phyloP scores from a whole-genome alignment of 35 echinoderm and acorn worm genomes.

The Strongylocentrotus purpuratus region DNA sequence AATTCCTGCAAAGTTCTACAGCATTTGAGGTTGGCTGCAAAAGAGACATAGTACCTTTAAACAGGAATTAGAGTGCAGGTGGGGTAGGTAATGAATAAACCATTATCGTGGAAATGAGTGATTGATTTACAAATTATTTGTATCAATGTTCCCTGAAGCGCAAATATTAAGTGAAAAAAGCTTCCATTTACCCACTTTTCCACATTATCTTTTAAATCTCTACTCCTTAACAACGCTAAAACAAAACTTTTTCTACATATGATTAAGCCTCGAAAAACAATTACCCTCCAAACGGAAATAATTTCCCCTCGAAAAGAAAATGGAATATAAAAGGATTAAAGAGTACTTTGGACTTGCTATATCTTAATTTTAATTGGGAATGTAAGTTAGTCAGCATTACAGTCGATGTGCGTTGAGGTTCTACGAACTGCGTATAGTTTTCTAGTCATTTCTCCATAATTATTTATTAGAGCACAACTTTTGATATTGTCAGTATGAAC shows the following conservation, averaged over 20 bases:
- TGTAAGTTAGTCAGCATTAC: not conserved
- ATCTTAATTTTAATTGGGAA: not conserved
- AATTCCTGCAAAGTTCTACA: too few species aligned
- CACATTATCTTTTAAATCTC: not conserved
- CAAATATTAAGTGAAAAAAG: not conserved
- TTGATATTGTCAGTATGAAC: not conserved
- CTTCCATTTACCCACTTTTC: not conserved
- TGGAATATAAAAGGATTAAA: not conserved
- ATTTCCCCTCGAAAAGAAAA: not conserved
- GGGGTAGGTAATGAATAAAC: not conserved
- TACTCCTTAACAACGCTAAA: not conserved
- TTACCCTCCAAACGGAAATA: not conserved
- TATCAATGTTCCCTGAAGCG: not conserved
- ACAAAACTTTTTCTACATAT: not conserved
- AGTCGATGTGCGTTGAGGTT: not conserved
- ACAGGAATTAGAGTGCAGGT: not conserved
- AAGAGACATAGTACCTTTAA: too few species aligned
- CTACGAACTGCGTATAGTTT: not conserved
- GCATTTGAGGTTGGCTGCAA: too few species aligned
- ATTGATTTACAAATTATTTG: not conserved
- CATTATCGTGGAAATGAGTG: not conserved
- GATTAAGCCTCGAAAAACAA: not conserved
- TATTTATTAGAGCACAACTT: not conserved
- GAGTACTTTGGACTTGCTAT: not conserved
- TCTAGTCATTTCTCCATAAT: not conserved